Conservation (phyloP, 2,888 invertebrate genomes). For the Parnassius smintheus region DNA sequence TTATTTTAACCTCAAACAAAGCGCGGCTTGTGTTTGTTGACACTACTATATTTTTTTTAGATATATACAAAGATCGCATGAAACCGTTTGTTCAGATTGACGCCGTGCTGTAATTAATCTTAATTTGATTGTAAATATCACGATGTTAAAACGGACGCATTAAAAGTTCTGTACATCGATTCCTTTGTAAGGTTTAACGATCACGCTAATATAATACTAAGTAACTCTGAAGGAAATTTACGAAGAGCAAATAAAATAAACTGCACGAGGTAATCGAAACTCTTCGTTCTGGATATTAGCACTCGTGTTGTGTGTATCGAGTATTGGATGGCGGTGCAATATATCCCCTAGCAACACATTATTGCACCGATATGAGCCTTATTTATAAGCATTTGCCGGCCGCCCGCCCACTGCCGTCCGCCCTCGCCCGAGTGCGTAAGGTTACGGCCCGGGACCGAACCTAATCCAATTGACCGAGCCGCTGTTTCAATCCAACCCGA, state of each 20-base stretch:
- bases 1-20: slow-evolving; percentile 27
- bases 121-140: slow-evolving; percentile 21
- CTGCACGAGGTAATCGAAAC: slow-evolving; percentile 23
- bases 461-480: slow-evolving; percentile 21
- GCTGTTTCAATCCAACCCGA: slow-evolving; percentile 3
- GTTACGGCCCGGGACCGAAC: slow-evolving; percentile 23
- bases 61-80: slow-evolving; percentile 16
- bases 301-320: slow-evolving; percentile 26
- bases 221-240: slow-evolving; percentile 17
- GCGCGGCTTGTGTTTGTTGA: slow-evolving; percentile 24
- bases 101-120: slow-evolving; percentile 17
- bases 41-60: slow-evolving; percentile 23
- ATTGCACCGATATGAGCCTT: slow-evolving; percentile 29
- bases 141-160: slow-evolving; percentile 7
- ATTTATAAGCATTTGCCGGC: slow-evolving; percentile 27
- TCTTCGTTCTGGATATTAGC: slow-evolving; percentile 28
- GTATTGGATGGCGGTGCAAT: slow-evolving; percentile 26
- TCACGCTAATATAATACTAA: slow-evolving; percentile 10
- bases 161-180: slow-evolving; percentile 18
- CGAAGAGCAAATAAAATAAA: slow-evolving; percentile 23
- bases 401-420: slow-evolving; percentile 22
- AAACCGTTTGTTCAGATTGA: slow-evolving; percentile 22
- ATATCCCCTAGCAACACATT: slow-evolving; percentile 29
- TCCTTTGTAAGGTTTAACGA: slow-evolving; percentile 17
- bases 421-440: slow-evolving; percentile 22